Evolutionary conservation across 1,140 invertebrate species (phyloP).

Genomic region (Agrilus planipennis): DNA sequence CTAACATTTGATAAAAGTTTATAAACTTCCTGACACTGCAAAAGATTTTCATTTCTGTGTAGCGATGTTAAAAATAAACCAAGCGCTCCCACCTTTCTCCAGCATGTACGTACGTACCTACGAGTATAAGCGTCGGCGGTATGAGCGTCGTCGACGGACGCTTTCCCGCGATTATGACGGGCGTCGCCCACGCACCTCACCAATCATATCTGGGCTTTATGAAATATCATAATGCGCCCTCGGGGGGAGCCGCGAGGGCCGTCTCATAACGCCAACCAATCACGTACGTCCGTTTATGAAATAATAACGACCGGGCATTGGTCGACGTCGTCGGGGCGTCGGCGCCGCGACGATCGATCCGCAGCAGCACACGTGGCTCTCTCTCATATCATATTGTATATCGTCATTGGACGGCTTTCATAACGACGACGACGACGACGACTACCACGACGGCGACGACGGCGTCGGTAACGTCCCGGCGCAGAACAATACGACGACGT

Average conservation of each 20-base stretch:
- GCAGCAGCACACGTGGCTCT: conserved; percentile 20
- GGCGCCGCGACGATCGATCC: conserved; percentile 25
- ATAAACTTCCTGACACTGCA: no score
- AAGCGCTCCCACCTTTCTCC: no score
- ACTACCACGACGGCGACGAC: no score
- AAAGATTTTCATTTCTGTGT: no score
- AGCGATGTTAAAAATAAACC: no score
- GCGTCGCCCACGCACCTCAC: conserved; percentile 17
- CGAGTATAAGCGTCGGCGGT: no score
- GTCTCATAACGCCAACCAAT: conserved; percentile 25
- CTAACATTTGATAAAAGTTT: no score
- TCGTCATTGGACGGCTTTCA: conserved; percentile 29
- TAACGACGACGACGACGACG: no score
- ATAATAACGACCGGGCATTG: conserved; percentile 24
- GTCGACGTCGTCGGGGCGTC: conserved; percentile 18
- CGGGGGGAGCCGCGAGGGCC: no score
- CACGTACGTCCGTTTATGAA: conserved; percentile 30
- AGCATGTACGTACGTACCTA: no score
- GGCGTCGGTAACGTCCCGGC: conserved; percentile 22
- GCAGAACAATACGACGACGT: conserved; percentile 12
- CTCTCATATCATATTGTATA: conserved; percentile 31
- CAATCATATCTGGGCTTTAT: conserved; percentile 28
- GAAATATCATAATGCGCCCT: conserved; percentile 29
- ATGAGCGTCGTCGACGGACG: no score
- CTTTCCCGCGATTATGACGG: no score